A percentile compares a stretch with the other conserved stretches of the same genome.
Conservation (phyloP, 2,113 vertebrate genomes). For the Misgurnus anguillicaudatus region DNA sequence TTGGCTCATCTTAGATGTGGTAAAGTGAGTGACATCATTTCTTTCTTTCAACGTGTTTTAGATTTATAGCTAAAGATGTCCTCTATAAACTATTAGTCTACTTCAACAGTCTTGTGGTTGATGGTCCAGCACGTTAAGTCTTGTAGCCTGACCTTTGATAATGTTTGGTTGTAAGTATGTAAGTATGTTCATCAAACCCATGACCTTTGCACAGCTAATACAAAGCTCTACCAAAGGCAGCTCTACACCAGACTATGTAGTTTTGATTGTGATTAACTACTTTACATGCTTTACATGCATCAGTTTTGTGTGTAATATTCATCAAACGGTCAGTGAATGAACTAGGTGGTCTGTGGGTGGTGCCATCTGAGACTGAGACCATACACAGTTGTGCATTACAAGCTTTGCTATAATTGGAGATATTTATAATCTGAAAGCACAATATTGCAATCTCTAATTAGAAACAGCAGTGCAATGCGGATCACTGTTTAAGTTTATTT, state of each 20-base stretch:
- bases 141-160: neutral
- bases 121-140: too few relatives aligned
- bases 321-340: neutral
- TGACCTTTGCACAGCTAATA: too few relatives aligned
- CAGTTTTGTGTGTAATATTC: neutral
- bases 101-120: neutral
- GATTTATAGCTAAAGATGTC: neutral
- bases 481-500: neutral
- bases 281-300: too few relatives aligned
- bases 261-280: too few relatives aligned
- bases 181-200: too few relatives aligned
- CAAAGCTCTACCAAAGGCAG: too few relatives aligned
- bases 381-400: neutral
- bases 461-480: neutral
- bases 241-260: too few relatives aligned
- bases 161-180: neutral
- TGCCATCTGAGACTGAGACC: neutral
- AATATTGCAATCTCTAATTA: constrained; percentile 14
- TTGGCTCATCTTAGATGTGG: neutral
- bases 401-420: neutral
- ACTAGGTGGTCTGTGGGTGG: neutral
- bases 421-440: constrained; percentile 3
- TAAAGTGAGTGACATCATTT: constrained; percentile 8
- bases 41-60: neutral
- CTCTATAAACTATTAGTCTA: neutral